These are phyloP conservation scores for Desmophyllum pertusum DNA, from an alignment of 92 coral and sea anemone genomes.

Conservation along the genomic window DNA sequence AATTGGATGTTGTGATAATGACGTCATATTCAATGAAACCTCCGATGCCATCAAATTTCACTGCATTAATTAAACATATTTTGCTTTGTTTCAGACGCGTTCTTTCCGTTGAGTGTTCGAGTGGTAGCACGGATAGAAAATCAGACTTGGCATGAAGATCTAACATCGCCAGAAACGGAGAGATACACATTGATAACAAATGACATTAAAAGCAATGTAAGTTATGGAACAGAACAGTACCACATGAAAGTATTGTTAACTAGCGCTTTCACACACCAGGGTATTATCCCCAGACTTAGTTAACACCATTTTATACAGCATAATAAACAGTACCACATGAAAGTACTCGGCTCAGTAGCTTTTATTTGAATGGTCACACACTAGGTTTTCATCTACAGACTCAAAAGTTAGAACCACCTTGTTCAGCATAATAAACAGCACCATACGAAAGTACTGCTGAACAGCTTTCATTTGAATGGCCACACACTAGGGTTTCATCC, in stretches of 20 bases:
- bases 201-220: slow-evolving; percentile 24
- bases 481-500: too few species aligned
- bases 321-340: not conserved
- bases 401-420: not conserved
- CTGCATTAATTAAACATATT: too few species aligned
- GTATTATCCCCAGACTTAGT: not conserved
- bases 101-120: not conserved
- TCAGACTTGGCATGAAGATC: slow-evolving; percentile 15
- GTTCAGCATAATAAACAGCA: not conserved
- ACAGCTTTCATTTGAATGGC: too few species aligned
- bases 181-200: slow-evolving; percentile 13
- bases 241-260: too few species aligned
- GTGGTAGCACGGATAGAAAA: not conserved
- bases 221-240: too few species aligned
- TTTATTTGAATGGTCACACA: not conserved
- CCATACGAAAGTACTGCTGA: too few species aligned
- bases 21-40: too few species aligned
- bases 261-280: too few species aligned
- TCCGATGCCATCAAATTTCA: too few species aligned
- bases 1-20: too few species aligned
- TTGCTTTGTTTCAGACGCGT: not conserved
- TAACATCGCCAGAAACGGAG: slow-evolving; percentile 1
- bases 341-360: not conserved
- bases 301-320: not conserved
- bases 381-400: not conserved